A percentile compares a stretch with the other conserved stretches of the same genome.
Evolutionary conservation across 2,797 vertebrate genomes (phyloP).

Genomic region (Gallinago stenura): DNA sequence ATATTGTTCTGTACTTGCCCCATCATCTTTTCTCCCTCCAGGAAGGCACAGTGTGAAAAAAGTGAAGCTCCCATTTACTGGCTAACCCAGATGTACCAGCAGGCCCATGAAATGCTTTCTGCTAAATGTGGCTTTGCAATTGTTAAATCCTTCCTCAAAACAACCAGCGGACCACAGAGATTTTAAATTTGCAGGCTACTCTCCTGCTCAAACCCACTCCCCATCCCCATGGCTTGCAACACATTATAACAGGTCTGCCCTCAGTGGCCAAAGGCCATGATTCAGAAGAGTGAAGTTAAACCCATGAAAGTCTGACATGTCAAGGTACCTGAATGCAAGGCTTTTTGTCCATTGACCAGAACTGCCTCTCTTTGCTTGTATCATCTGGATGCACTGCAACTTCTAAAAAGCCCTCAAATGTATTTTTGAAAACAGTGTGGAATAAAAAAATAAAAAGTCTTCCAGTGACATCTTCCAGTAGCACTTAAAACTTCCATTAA

Average conservation of each 20-base stretch:
- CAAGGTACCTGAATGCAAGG: neutral
- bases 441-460: neutral
- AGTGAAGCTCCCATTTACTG: neutral
- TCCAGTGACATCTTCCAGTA: neutral
- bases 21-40: neutral
- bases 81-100: neutral
- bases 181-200: neutral
- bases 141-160: neutral
- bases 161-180: neutral
- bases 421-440: conserved; percentile 33
- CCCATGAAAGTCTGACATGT: neutral
- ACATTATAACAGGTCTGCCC: neutral
- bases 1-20: neutral
- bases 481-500: conserved; percentile 64
- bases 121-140: neutral
- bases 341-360: conserved; percentile 17
- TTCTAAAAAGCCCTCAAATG: conserved; percentile 23
- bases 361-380: conserved; percentile 25
- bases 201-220: neutral
- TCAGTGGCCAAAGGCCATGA: neutral
- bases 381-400: conserved; percentile 34
- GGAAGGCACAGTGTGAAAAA: neutral
- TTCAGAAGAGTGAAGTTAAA: conserved; percentile 18
- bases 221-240: neutral
- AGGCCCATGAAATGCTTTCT: neutral